Base-by-base conservation (phyloP, 2,888 invertebrate genomes). In the Rotaria sp. region DNA sequence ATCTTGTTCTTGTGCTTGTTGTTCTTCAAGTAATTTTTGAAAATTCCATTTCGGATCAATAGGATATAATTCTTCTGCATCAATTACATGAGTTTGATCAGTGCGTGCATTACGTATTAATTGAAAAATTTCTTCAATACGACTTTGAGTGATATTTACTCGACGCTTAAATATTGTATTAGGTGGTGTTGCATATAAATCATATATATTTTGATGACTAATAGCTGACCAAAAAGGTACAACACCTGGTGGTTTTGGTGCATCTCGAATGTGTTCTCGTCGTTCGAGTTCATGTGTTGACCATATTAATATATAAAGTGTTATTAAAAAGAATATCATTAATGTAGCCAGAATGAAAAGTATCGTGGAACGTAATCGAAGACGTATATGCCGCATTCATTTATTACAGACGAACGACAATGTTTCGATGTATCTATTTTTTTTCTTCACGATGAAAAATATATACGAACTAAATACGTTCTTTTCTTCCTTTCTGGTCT, bases 351-450 rank as follows among this genome's bases (percentile, higher is more conserved):
- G n/a, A n/a, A 80, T 80, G 15, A 45, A 45, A 45, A 45, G 11
- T 15, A 80, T 45, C 15, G 26, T 8, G 11, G 41, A 38, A 45
- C 80, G 80, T 45, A 80, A n/a, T 45, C 80, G 41, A 11, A 80
- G n/a, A 80, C 80, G 80, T 45, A 80, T 80, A 10, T 80, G 80
- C 80, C 80, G 41, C 80, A 80, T 80, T 80, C 80, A 80, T 80
- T 45, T 80, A 45, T 45, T 45, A 45, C 24, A 45, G 45, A 67
- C 67, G 67, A 67, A 35, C 35, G 35, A 67, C 35, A 18, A 18
- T 35, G 67, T 21, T 67, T 67, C 35, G 21, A 67, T 67, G 35
- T 35, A 38, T 55, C 26, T 52, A 21, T 21, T 67, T 59, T 59
- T 30, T 67, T 67, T 30, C 67, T 67, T 35, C 2, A 5, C 35